Evolutionary conservation across 1,140 invertebrate genomes (phyloP).

Genomic region (Colletes gigas): DNA sequence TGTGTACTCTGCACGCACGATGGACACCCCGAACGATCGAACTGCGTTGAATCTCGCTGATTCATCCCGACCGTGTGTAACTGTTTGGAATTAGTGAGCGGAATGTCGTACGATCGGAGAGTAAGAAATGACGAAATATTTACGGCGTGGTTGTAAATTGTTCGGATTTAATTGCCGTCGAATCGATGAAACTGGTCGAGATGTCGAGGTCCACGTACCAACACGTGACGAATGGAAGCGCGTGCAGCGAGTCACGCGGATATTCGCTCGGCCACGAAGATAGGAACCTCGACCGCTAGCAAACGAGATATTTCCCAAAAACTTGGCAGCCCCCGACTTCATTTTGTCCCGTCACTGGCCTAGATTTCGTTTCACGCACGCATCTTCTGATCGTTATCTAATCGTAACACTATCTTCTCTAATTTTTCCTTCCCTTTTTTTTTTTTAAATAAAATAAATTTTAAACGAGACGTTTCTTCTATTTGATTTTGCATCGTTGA

Average conservation of each 20-base stretch:
- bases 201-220: background rate
- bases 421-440: too few species aligned
- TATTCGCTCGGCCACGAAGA: background rate
- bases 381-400: background rate
- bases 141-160: background rate
- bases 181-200: background rate
- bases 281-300: background rate
- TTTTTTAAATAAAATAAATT: too few species aligned
- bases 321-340: background rate
- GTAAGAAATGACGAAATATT: background rate
- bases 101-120: background rate
- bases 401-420: background rate
- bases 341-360: constrained; percentile 15
- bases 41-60: background rate
- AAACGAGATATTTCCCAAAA: constrained; percentile 6
- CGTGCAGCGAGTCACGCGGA: background rate
- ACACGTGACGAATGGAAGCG: background rate
- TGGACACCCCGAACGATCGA: background rate
- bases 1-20: too few species aligned
- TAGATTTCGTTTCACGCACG: background rate
- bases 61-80: background rate
- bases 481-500: too few species aligned
- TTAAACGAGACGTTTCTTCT: too few species aligned
- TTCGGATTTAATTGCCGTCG: background rate
- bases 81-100: background rate